Conservation (phyloP, 2,888 invertebrate genomes). For the Folsomia candida region DNA sequence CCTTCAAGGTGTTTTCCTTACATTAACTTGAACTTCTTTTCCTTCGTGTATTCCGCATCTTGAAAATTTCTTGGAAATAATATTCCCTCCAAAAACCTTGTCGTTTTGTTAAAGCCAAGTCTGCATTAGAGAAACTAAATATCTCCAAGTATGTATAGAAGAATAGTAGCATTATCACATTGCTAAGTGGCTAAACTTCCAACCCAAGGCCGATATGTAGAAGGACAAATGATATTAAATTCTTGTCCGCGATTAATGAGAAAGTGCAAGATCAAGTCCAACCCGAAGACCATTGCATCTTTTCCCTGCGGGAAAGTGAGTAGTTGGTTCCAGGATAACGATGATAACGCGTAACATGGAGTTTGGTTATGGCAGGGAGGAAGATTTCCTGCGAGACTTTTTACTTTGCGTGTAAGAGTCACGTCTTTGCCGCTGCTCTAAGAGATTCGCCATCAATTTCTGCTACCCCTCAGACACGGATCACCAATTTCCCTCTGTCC, state of each 20-base stretch:
- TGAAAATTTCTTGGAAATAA: too few relatives aligned
- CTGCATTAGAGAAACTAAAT: too few relatives aligned
- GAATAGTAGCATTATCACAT: too few relatives aligned
- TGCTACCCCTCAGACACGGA: constrained; percentile 48
- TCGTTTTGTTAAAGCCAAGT: too few relatives aligned
- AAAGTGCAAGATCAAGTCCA: not conserved
- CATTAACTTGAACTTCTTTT: too few relatives aligned
- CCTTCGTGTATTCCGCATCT: too few relatives aligned
- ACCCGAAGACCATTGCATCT: not conserved
- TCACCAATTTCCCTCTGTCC: constrained; percentile 46
- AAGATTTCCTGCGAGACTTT: constrained; percentile 50
- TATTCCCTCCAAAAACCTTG: too few relatives aligned
- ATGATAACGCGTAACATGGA: too few relatives aligned
- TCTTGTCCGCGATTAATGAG: not conserved
- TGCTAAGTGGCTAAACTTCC: too few relatives aligned
- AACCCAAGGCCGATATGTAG: not conserved
- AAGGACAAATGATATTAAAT: not conserved
- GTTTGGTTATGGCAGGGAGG: too few relatives aligned
- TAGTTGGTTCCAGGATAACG: not conserved
- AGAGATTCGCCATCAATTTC: constrained; percentile 50
- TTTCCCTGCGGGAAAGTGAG: not conserved
- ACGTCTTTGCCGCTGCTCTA: constrained; percentile 43
- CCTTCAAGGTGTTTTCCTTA: not conserved
- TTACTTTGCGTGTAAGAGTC: constrained; percentile 50
- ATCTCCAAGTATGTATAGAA: too few relatives aligned